Evolutionary conservation across 2,797 vertebrate species (phyloP), one percentile per base, ranked within the genome.

Genomic region (Caiman crocodilus): DNA sequence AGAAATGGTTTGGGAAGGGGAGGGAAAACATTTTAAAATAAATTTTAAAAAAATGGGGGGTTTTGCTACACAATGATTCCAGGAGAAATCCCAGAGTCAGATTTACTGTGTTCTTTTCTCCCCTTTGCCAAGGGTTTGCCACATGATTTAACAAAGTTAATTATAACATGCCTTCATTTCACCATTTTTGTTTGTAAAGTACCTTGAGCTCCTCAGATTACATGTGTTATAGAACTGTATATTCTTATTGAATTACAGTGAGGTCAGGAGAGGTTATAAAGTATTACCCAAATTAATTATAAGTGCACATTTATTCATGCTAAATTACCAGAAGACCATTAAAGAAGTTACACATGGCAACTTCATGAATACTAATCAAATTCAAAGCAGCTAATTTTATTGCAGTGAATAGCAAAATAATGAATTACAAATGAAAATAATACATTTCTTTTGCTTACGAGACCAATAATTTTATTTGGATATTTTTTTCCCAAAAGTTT

Each of bases 321-420:
- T 90, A 90, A 95, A 78, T 74, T 84, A 92, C 64, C 69, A 84
- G 74, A 96, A 94, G 78, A 84, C 42, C 74, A 71, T 60, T 90
- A 85, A 94, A 95, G 76, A 92, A 94, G 84, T 94, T 96, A 84
- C 35, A 90, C n/a, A 28, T 63, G 59, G 56, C 42, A 65, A 88
- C 32, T 75, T 95, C 88, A 79, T 94, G 85, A 94, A 95, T 90
- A 84, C 85, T 84, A 94, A 95, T 59, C 80, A 83, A 93, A 96
- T 95, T 92, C 56, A 76, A 94, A 83, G 79, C 69, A 90, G 58
- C 88, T 94, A 91, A 89, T 78, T 4, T 85, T 50, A 91, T 83
- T 88, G 30, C 64, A 76, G 56, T 80, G 84, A 95, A 88, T 25
- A 87, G 56, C 59, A 73, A 76, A 95, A 93, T 6, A 95, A 94